These are phyloP conservation scores for Lucilia sericata DNA, from an alignment of 1,140 invertebrate species.

Conservation along the genomic window DNA sequence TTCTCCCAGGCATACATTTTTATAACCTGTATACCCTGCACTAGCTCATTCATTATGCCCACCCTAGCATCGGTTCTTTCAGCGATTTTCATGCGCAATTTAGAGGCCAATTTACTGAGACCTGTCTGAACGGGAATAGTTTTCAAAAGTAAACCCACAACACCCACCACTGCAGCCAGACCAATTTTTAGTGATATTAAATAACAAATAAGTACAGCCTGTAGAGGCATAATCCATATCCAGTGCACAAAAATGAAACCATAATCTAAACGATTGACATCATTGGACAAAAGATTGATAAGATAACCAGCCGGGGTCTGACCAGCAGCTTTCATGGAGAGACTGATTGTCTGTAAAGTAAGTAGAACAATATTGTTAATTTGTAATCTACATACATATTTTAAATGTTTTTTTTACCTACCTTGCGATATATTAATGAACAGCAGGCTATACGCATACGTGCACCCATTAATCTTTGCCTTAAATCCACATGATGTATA, in stretches of 20 bases:
- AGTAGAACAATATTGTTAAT: too few relatives aligned
- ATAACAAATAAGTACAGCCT: conserved; percentile 71
- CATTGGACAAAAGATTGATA: conserved; percentile 87
- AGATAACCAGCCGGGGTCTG: conserved; percentile 84
- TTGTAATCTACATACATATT: too few relatives aligned
- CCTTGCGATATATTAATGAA: conserved; percentile 73
- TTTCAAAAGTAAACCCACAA: conserved; percentile 72
- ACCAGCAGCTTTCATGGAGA: conserved; percentile 76
- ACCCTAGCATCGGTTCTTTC: conserved; percentile 78
- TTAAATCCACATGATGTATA: conserved; percentile 65
- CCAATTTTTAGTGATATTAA: conserved; percentile 80
- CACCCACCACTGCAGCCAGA: conserved; percentile 77
- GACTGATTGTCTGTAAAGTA: conserved; percentile 72
- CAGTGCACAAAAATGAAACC: conserved; percentile 74
- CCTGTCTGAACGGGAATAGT: conserved; percentile 78
- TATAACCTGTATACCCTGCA: conserved; percentile 79
- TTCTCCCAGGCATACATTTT: conserved; percentile 87
- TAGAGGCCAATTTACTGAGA: conserved; percentile 70
- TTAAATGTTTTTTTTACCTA: conserved; percentile 54
- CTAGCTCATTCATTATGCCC: conserved; percentile 84
- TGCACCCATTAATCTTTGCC: conserved; percentile 64
- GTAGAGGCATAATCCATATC: conserved; percentile 79
- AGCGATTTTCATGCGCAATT: conserved; percentile 71
- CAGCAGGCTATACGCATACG: conserved; percentile 72
- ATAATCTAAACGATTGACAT: conserved; percentile 76